Evolutionary conservation across 1,140 invertebrate species (phyloP), one percentile per base, ranked within the genome.

Genomic region (Eurosta solidaginis): DNA sequence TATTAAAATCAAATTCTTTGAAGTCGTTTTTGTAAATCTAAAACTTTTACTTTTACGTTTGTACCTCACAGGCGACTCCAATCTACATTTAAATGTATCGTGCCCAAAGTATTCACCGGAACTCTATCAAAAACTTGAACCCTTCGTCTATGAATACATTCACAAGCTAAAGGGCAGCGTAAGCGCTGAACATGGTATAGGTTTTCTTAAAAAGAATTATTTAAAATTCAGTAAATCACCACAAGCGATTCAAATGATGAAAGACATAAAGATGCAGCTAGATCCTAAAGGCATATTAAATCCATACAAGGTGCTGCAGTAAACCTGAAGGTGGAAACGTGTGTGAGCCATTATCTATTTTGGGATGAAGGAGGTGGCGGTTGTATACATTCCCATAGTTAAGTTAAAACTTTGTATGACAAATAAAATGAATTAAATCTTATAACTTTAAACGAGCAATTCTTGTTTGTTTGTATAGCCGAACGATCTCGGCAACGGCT

Each of bases 151-250:
- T 84, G 96, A 97, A 86, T 95, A 93, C 88, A 92, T 95, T 0
- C 89, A 92, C 0, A 90, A 93, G 78, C 81, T 93, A 22, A 91
- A 91, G 5, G 97, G 97, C 9, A 97, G 96, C 80, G 91, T 99
- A 7, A 97, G 95, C 85, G 96, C 97, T 6, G 97, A 98, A 86
- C 97, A 98, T 88, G 97, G 97, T 0, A 92, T 99, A 14, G 97
- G 96, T 4, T 94, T 96, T 80, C 92, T 94, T 75, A 98, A 98
- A 85, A 91, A 92, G 4, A 90, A 96, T 77, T 96, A 93, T 86
- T 91, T 98, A 14, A 91, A 93, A 79, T 94, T 93, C 87, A 95
- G 94, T 29, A 97, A 97, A 89, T 91, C 92, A 45, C 74, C 89
- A 12, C 89, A 91, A 25, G 92, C 94, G 1, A 91, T 98, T 20